These are phyloP conservation scores for Pachyramphus minor DNA, from an alignment of 2,113 vertebrate species.

Conservation along the genomic window DNA sequence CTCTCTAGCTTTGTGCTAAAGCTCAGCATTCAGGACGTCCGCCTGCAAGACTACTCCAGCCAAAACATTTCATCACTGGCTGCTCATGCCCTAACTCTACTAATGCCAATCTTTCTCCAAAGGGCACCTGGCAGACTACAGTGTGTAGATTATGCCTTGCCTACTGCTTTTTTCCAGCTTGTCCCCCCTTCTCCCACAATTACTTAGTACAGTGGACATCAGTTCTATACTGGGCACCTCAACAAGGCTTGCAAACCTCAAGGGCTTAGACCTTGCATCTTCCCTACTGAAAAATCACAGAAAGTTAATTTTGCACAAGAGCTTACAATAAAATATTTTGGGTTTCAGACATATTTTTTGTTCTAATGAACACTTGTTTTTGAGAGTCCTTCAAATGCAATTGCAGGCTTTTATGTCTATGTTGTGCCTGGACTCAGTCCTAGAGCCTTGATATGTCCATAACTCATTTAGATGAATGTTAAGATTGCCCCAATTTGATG, in stretches of 20 bases:
- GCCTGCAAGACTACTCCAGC: neutral
- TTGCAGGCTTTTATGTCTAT: neutral
- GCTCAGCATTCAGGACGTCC: neutral
- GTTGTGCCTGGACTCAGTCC: neutral
- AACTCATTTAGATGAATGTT: neutral
- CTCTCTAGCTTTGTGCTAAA: neutral
- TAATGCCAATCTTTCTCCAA: neutral
- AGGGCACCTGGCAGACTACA: neutral
- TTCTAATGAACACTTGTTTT: neutral
- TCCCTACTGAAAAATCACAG: neutral
- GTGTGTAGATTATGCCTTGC: neutral
- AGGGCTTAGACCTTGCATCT: neutral
- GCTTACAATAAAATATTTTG: neutral
- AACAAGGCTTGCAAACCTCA: neutral
- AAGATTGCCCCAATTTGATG: neutral
- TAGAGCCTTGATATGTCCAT: neutral
- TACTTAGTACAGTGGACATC: neutral
- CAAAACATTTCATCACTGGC: neutral
- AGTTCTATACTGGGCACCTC: neutral
- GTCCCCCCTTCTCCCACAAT: neutral
- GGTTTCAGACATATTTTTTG: neutral
- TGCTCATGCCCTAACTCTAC: neutral
- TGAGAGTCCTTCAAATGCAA: neutral
- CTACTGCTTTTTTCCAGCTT: neutral
- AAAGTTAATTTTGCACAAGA: neutral